Evolutionary conservation across 2,888 invertebrate genomes (phyloP).

Genomic region (Mamestra brassicae): DNA sequence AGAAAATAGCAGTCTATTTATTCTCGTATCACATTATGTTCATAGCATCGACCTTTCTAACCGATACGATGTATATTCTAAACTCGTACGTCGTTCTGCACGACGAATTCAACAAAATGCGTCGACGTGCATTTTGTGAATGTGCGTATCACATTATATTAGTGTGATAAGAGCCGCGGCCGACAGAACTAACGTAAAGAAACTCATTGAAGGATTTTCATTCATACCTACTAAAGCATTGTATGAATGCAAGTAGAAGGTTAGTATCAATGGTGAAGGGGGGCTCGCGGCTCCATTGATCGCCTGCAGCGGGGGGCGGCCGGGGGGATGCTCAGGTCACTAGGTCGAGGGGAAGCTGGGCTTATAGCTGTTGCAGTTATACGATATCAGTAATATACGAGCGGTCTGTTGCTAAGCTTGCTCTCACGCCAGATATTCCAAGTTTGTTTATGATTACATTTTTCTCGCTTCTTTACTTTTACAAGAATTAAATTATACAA

Average conservation of each 20-base stretch:
- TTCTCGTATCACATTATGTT: conserved; percentile 55
- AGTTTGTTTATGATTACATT: conserved; percentile 72
- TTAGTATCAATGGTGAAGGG: conserved; percentile 75
- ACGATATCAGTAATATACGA: conserved; percentile 60
- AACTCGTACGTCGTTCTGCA: conserved; percentile 50
- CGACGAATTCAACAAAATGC: conserved; percentile 59
- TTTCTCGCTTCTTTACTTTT: conserved; percentile 69
- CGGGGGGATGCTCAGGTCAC: conserved; percentile 78
- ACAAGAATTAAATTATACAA: conserved; percentile 70
- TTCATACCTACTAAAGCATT: conserved; percentile 75
- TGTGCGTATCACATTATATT: conserved; percentile 48
- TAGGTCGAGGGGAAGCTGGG: conserved; percentile 77
- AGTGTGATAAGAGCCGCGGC: conserved; percentile 52
- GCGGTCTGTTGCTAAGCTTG: conserved; percentile 65
- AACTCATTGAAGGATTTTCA: conserved; percentile 71
- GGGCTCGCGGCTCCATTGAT: conserved; percentile 82
- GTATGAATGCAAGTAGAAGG: conserved; percentile 75
- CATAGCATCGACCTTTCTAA: conserved; percentile 61
- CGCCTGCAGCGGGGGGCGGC: conserved; percentile 73
- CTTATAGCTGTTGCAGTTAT: conserved; percentile 62
- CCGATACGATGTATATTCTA: conserved; percentile 52
- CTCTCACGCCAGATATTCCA: conserved; percentile 67
- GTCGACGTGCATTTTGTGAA: conserved; percentile 33
- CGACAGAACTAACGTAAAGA: conserved; percentile 61
- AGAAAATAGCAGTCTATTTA: conserved; percentile 63